Base-by-base conservation (phyloP, 2,797 vertebrate genomes). In the Choloepus didactylus region DNA sequence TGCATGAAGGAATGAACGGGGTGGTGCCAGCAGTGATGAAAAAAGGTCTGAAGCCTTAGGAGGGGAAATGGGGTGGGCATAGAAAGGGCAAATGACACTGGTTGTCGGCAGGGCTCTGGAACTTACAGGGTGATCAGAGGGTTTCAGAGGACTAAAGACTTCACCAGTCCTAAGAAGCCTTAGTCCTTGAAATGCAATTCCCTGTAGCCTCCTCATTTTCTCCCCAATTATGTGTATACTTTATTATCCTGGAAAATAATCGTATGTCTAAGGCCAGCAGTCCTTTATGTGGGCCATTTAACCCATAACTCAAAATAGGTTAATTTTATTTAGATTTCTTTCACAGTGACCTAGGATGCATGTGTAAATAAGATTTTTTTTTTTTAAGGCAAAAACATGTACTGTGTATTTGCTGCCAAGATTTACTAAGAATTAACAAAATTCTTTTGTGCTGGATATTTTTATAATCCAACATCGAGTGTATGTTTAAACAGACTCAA, bases 271-370 rank as follows among this genome's bases (percentile, higher is more conserved):
- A 67, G 31, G 92, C 51, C 4, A 8, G 7, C 19, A 82, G 41
- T 27, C 44, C 21, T 80, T 95, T 88, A 86, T 76, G 16, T 38
- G 46, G 46, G 25, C 10, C 72, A 51, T 10, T 84, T 91, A 72
- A 77, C 75, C 56, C 44, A 59, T 51, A 90, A 81, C 60, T 10
- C 56, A 76, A 64, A 81, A 86, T 56, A 76, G 38, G 49, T 83
- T 94, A 79, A 72, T 87, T 81, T 91, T 86, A 96, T 75, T 88
- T 94, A 75, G 38, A 49, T 82, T 93, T 81, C 16, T 83, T 27
- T 89, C n/a, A 25, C 21, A 67, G 31, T 90, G 46, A 90, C 27
- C 18, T 75, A 76, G 41, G 41, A 14, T 80, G 4, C 79, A 62
- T 75, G 18, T 73, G 19, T 90, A 88, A 82, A 59, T 93, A 82